Conservation (phyloP, 2,113 vertebrate species). For the Sigmodon hispidus region DNA sequence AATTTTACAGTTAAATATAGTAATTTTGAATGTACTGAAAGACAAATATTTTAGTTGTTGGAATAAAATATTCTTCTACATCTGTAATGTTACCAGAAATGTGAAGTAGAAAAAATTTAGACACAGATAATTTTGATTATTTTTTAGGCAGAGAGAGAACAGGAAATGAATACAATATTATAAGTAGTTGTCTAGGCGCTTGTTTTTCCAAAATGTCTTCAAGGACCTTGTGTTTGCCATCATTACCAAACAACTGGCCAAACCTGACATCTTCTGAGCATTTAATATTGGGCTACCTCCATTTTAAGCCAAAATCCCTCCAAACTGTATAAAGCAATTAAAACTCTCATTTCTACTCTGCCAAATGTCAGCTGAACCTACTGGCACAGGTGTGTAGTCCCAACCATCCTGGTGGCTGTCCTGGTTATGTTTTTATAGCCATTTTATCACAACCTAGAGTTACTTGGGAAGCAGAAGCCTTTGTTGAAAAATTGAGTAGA, state of each 20-base stretch:
- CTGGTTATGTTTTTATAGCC: neutral
- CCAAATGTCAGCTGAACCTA: neutral
- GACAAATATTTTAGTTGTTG: neutral
- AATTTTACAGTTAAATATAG: constrained; percentile 14
- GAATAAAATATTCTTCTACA: neutral
- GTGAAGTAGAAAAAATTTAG: neutral
- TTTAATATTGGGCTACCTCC: neutral
- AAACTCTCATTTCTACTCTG: neutral
- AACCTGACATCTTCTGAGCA: neutral
- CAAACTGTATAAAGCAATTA: neutral
- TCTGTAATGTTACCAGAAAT: neutral
- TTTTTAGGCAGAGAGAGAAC: neutral
- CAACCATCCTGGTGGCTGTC: neutral
- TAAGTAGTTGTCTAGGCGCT: neutral
- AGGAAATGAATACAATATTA: neutral
- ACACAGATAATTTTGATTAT: neutral
- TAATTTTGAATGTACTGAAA: neutral
- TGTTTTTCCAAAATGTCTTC: neutral
- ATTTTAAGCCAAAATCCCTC: neutral
- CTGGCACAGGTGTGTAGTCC: neutral
- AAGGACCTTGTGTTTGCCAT: neutral
- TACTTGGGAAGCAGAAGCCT: too few relatives aligned
- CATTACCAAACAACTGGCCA: neutral
- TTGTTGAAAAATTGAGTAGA: neutral
- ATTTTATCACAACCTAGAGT: neutral